Percentiles rank a stretch among this genome's conserved stretches.
Conservation (phyloP, 92 coral and sea anemone genomes). For the Bergia puertoricense region DNA sequence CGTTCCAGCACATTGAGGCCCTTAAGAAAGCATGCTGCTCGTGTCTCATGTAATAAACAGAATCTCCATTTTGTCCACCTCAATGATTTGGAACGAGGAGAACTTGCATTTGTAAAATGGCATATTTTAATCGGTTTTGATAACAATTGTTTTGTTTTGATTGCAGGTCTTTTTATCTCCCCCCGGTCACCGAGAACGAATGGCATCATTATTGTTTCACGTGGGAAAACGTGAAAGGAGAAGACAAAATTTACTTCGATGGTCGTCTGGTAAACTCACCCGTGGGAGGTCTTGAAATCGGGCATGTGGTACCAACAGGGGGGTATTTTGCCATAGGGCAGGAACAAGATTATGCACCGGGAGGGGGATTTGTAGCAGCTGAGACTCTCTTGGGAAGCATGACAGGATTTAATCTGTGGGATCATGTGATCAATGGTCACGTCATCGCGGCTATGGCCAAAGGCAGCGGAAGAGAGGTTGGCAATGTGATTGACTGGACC, state of each 20-base stretch:
- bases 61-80: no score
- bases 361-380: constrained; percentile 20
- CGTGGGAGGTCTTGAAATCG: not conserved
- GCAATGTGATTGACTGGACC: constrained; percentile 20
- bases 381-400: constrained; percentile 14
- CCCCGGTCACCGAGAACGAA: not conserved
- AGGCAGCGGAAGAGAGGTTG: constrained; percentile 19
- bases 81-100: no score
- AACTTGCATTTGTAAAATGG: no score
- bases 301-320: constrained; percentile 9
- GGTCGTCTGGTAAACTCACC: constrained; percentile 1
- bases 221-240: constrained; percentile 18
- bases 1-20: no score
- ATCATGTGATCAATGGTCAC: constrained; percentile 10
- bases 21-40: no score
- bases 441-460: constrained; percentile 26
- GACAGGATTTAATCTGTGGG: constrained; percentile 29
- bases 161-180: not conserved
- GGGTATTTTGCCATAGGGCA: constrained; percentile 34
- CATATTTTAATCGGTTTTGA: not conserved
- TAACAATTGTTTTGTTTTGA: no score
- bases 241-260: constrained; percentile 6
- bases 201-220: constrained; percentile 14
- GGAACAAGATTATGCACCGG: constrained; percentile 5
- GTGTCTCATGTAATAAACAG: no score